Conservation (phyloP, 2,113 vertebrate genomes). For the Eclectus roratus region DNA sequence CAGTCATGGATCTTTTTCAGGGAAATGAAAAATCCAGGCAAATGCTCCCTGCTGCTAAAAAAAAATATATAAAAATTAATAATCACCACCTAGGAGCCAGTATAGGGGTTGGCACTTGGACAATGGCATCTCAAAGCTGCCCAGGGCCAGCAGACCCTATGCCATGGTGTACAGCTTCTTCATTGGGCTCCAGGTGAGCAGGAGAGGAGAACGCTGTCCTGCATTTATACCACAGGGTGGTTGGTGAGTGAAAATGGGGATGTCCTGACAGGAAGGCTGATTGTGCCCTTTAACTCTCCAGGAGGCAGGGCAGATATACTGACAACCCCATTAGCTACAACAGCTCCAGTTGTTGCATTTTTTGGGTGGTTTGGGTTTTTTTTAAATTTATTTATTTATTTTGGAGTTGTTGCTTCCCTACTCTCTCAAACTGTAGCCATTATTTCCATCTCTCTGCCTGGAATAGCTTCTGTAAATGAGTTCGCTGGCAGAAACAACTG, state of each 20-base stretch:
- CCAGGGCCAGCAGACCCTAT: neutral
- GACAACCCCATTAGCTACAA: neutral
- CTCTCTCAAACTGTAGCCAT: neutral
- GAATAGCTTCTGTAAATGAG: neutral
- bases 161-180: neutral
- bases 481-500: neutral
- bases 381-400: neutral
- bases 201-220: neutral
- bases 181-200: neutral
- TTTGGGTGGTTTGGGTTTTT: neutral
- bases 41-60: neutral
- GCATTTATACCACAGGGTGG: neutral
- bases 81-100: neutral
- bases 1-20: neutral
- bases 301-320: neutral
- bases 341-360: neutral
- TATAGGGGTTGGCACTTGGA: neutral
- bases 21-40: neutral
- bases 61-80: neutral
- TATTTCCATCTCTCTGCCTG: neutral
- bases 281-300: neutral
- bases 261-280: neutral
- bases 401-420: neutral
- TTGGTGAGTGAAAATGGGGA: neutral
- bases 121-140: neutral